A percentile compares a stretch with the other conserved stretches of the same genome.
Evolutionary conservation across 2,113 vertebrate genomes (phyloP).

Genomic region (Nycticorax nycticorax): DNA sequence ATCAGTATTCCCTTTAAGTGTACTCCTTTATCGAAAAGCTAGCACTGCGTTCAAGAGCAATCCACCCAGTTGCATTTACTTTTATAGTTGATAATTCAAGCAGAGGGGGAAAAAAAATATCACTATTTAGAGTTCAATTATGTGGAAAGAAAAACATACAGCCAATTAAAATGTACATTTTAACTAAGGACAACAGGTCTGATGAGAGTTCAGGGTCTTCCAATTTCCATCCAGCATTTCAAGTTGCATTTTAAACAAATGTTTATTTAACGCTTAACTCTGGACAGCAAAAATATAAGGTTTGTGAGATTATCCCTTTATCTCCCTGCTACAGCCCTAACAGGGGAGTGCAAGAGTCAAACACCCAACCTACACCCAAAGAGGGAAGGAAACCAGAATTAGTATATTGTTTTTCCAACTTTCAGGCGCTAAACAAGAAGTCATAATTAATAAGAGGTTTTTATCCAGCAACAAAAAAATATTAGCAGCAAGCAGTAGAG

Average conservation of each 20-base stretch:
- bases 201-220: background rate
- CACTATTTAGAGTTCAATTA: background rate
- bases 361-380: background rate
- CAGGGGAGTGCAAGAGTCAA: background rate
- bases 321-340: slow-evolving; percentile 33
- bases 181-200: background rate
- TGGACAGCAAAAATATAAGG: background rate
- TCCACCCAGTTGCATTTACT: background rate
- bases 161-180: background rate
- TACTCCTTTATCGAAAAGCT: background rate
- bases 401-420: background rate
- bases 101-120: background rate
- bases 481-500: background rate
- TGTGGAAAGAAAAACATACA: background rate
- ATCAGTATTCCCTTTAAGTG: background rate
- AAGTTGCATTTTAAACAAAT: background rate
- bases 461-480: background rate
- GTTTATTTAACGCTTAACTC: background rate
- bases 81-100: background rate
- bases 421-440: background rate
- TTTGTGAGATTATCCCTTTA: slow-evolving; percentile 55
- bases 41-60: background rate
- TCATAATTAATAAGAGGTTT: background rate
- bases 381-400: background rate
- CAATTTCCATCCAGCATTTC: background rate